Conservation (phyloP, 2,888 invertebrate species). For the Adela reaumurella region DNA sequence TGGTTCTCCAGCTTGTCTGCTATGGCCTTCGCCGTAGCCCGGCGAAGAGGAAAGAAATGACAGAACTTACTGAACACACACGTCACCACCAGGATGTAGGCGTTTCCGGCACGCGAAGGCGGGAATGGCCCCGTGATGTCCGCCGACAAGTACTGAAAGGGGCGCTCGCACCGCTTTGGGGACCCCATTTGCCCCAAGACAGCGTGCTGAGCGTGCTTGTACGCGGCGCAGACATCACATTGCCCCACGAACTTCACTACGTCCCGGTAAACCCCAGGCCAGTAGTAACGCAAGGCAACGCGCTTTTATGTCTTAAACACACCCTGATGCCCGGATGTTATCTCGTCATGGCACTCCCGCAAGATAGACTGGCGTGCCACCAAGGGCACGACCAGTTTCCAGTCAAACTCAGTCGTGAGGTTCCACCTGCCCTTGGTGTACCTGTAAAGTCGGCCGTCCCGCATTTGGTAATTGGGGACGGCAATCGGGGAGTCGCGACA, state of each 20-base stretch:
- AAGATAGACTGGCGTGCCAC: too few species aligned
- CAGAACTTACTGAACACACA: background rate
- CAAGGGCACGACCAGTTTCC: background rate
- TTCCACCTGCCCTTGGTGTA: too few species aligned
- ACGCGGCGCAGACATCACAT: conserved; percentile 10
- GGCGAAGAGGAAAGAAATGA: background rate
- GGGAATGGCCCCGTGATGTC: conserved; percentile 4
- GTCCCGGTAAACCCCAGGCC: conserved; percentile 13
- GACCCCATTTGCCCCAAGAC: conserved; percentile 13
- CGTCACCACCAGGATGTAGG: background rate
- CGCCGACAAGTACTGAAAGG: conserved; percentile 15
- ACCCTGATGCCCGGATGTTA: conserved; percentile 12
- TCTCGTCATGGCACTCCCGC: conserved; percentile 4
- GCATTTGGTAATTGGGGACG: too few species aligned
- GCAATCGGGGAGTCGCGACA: too few species aligned
- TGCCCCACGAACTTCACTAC: conserved; percentile 8
- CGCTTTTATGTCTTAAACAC: conserved; percentile 15
- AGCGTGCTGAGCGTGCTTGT: conserved; percentile 8
- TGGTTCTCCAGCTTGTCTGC: background rate
- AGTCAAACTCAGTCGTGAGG: background rate
- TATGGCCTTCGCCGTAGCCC: background rate
- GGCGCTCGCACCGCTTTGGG: conserved; percentile 13
- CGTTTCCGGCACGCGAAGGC: background rate
- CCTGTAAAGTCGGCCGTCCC: too few species aligned
- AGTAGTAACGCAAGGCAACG: conserved; percentile 10